Conservation (phyloP, 2,888 invertebrate genomes). For the Crepidodera aurea region DNA sequence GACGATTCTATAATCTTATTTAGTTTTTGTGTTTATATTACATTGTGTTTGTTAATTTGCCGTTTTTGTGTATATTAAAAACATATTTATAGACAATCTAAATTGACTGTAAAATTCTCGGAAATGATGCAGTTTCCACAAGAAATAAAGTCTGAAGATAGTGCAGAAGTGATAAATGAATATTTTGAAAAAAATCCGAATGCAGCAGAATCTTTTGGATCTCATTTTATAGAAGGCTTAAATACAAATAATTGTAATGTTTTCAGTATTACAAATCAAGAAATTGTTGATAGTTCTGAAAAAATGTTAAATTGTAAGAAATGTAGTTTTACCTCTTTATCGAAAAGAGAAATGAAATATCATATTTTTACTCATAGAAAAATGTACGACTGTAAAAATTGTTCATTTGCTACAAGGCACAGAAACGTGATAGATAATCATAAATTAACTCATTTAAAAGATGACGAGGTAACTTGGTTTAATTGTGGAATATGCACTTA, state of each 20-base stretch:
- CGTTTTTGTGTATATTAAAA: too few relatives aligned
- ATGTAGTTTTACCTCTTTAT: slow-evolving; percentile 12
- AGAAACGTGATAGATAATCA: slow-evolving; percentile 32
- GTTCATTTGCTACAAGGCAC: slow-evolving; percentile 24
- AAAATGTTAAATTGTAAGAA: slow-evolving; percentile 19
- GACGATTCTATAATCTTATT: too few relatives aligned
- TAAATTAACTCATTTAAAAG: slow-evolving; percentile 25
- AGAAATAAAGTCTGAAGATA: too few relatives aligned
- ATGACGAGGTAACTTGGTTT: slow-evolving; percentile 23
- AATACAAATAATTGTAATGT: neutral
- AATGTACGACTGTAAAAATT: slow-evolving; percentile 23
- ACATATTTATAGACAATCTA: too few relatives aligned
- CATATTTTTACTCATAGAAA: slow-evolving; percentile 10
- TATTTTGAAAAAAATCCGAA: neutral
- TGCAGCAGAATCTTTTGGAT: neutral
- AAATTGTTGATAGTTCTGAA: neutral
- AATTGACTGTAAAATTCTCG: too few relatives aligned
- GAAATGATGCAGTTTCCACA: too few relatives aligned
- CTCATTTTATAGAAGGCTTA: neutral
- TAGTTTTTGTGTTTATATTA: too few relatives aligned
- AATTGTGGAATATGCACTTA: slow-evolving; percentile 25
- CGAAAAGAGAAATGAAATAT: slow-evolving; percentile 23
- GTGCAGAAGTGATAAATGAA: neutral
- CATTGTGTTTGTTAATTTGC: too few relatives aligned
- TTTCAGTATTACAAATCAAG: neutral